Base-by-base conservation (phyloP, 2,797 vertebrate genomes). In the Sardinella longiceps region DNA sequence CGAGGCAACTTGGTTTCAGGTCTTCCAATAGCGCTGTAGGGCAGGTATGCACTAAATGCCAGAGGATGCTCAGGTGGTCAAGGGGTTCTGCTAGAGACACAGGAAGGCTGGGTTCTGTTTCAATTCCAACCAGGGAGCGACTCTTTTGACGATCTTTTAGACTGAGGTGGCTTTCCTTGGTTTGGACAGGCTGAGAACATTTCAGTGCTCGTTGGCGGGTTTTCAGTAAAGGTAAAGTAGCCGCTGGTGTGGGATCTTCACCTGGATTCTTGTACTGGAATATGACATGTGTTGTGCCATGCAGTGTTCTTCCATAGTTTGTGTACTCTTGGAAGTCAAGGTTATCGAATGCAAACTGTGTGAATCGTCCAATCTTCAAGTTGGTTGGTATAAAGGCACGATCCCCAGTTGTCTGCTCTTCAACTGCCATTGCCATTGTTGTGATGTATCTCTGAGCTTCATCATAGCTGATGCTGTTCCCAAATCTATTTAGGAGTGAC, bases 281-380 rank as follows among this genome's bases (percentile, higher is more conserved):
- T 82, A 82, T 82, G 81, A 82, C 7, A 33, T 82, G 33, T 82
- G 81, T 82, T 60, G 51, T 82, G 51, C 81, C 53, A 82, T 82
- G 53, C 51, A 82, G 51, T 82, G 81, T 82, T 60, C 53, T 51
- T 63, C 53, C 53, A 82, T 60, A 30, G 51, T 82, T 82, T 82
- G 81, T 82, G 81, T 82, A 82, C 81, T 82, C 81, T 82, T 82
- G 81, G 53, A 63, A 82, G 33, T 82, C 81, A 82, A 82, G 81
- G 81, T 82, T 58, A 60, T 82, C 81, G 60, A 82, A 82, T 60
- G 81, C 50, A 82, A 82, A 82, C 51, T 60, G 81, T 82, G 81
- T 82, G 53, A 82, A 82, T 82, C 51, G 81, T 60, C 81, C 81
- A 58, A 82, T 51, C 81, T 60, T 63, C 23, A 63, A n/a, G 58